Evolutionary conservation across 2,888 invertebrate genomes (phyloP).

Genomic region (Axea sp.): DNA sequence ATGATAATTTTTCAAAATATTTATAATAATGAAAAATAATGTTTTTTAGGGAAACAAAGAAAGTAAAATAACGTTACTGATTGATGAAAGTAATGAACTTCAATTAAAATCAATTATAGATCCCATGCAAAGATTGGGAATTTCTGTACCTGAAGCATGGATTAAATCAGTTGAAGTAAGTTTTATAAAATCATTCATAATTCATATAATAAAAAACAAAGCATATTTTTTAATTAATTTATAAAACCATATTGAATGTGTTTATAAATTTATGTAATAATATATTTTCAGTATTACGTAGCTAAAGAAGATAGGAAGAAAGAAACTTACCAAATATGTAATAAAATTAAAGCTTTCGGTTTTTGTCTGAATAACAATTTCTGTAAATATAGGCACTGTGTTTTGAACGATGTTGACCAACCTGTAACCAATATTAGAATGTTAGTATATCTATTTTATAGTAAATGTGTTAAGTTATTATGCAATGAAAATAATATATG

Average conservation of each 20-base stretch:
- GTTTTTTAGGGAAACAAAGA: slow-evolving; percentile 60
- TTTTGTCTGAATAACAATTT: slow-evolving; percentile 82
- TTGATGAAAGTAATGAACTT: slow-evolving; percentile 82
- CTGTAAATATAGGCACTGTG: slow-evolving; percentile 83
- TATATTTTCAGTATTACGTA: slow-evolving; percentile 57
- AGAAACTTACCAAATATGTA: slow-evolving; percentile 81
- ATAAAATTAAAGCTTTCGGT: slow-evolving; percentile 84
- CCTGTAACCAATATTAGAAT: slow-evolving; percentile 51
- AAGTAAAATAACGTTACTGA: slow-evolving; percentile 80
- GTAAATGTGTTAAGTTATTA: no score
- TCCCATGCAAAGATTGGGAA: slow-evolving; percentile 81
- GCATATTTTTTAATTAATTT: slow-evolving; percentile 7
- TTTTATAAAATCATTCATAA: neutral
- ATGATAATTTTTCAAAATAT: no score
- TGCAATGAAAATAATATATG: no score
- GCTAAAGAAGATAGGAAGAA: slow-evolving; percentile 77
- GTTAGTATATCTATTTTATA: slow-evolving; percentile 6
- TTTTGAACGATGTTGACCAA: slow-evolving; percentile 26
- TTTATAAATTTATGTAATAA: neutral
- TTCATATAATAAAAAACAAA: neutral
- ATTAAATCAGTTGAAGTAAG: slow-evolving; percentile 66
- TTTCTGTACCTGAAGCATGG: slow-evolving; percentile 70
- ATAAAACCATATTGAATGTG: neutral
- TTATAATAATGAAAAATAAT: neutral
- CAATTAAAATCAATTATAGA: slow-evolving; percentile 83